Base-by-base conservation (phyloP, 2,797 vertebrate species). In the Phataginus tricuspis region DNA sequence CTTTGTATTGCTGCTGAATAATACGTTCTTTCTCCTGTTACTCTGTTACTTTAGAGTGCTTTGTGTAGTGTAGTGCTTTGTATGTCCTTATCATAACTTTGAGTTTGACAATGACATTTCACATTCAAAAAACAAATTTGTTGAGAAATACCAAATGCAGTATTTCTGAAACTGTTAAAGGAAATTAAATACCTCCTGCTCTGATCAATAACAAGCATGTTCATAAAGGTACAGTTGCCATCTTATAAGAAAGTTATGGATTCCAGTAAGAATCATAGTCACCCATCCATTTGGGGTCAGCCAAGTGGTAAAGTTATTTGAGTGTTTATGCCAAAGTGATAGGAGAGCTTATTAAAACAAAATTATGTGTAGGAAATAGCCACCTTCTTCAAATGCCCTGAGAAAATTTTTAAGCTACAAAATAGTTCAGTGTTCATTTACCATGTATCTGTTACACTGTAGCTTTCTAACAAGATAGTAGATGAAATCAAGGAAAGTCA, bases 21-120 rank as follows among this genome's bases (percentile, higher is more conserved):
- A 91, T 51, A 34, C 37, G 86, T 85, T 79, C 55, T 87, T 96
- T 90, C 59, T 75, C 63, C 49, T 91, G 15, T 84, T 92, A 91
- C 63, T 96, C 66, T 91, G 55, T 39, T 85, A 86, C 91, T 95
- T 97, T 68, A 64, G 68, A 95, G 11, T 82, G 78, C 45, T 92
- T 95, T 97, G 31, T 91, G 42, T 12, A 93, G 79, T n/a, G n/a
- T n/a, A n/a, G n/a, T n/a, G n/a, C n/a, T n/a, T n/a, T n/a, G n/a
- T n/a, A n/a, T n/a, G n/a, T n/a, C n/a, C n/a, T 93, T 86, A 84
- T 83, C 90, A 88, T 82, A 93, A 93, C 61, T 94, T 91, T 96
- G 57, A 97, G 93, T 96, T 86, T 90, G 63, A 96, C 80, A 96
- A 89, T 79, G 80, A 77, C 55, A 95, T 95, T 97, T 91, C 92